These are phyloP conservation scores for Nannobrachium achirus DNA, from an alignment of 2,113 vertebrate species.

Conservation along the genomic window DNA sequence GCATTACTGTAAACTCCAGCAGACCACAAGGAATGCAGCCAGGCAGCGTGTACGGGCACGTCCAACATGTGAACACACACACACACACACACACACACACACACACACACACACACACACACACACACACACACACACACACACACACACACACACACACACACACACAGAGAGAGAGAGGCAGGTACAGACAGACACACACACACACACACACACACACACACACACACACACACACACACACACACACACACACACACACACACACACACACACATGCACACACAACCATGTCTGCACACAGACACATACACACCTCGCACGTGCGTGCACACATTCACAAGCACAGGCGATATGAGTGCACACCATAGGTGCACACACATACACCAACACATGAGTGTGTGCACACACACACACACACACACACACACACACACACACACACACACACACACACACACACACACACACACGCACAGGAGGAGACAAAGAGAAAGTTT, in stretches of 20 bases:
- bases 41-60: constrained; percentile 62
- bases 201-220: constrained; percentile 16
- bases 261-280: not conserved
- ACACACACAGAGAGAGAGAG: not conserved
- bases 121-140: not conserved
- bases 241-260: not conserved
- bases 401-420: not conserved
- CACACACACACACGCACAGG: not conserved
- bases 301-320: not conserved
- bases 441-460: not conserved
- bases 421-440: not conserved
- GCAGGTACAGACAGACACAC: not conserved
- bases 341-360: constrained; percentile 12
- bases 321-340: not conserved
- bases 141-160: not conserved
- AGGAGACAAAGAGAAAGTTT: not conserved
- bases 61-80: constrained; percentile 48
- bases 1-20: constrained; percentile 63
- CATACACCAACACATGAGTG: no score
- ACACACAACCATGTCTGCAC: not conserved
- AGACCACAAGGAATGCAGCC: constrained; percentile 72
- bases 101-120: constrained; percentile 13
- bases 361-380: no score
- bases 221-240: not conserved
- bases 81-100: constrained; percentile 6